Conservation (phyloP, 2,797 vertebrate genomes). For the Scarus forsteni region DNA sequence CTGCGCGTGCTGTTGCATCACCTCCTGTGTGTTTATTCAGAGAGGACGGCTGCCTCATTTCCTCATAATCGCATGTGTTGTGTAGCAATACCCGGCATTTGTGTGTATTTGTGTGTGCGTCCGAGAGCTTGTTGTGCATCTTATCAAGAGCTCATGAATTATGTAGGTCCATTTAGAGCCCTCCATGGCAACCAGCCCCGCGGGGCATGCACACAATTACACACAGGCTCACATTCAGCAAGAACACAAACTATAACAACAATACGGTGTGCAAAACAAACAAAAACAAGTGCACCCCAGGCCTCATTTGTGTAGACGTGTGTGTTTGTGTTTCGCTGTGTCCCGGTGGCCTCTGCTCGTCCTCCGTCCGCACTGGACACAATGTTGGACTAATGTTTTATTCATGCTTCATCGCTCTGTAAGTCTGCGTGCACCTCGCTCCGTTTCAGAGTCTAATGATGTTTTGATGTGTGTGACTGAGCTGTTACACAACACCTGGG, state of each 20-base stretch:
- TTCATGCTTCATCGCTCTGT: conserved; percentile 18
- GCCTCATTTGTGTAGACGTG: not conserved
- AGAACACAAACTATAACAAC: conserved; percentile 25
- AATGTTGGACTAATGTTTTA: conserved; percentile 42
- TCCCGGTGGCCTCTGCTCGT: conserved; percentile 44
- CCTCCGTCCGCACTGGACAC: conserved; percentile 40
- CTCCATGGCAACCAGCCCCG: conserved; percentile 68
- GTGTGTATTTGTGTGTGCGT: not conserved
- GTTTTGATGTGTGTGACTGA: conserved; percentile 20
- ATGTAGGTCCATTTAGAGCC: conserved; percentile 70
- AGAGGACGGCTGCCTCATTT: conserved; percentile 22
- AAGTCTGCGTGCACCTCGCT: not conserved
- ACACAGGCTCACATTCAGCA: conserved; percentile 4
- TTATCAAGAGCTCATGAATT: conserved; percentile 70
- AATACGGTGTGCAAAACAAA: conserved; percentile 22
- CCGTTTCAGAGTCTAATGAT: conserved; percentile 11
- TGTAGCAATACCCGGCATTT: conserved; percentile 15
- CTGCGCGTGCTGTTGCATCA: conserved; percentile 6
- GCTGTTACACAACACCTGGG: conserved; percentile 13
- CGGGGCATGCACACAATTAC: conserved; percentile 19
- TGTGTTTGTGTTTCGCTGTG: not conserved
- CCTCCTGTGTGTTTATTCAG: conserved; percentile 15
- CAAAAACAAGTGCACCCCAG: conserved; percentile 23
- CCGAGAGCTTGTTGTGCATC: conserved; percentile 22
- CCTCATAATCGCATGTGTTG: conserved; percentile 22